A percentile compares a stretch with the other conserved stretches of the same genome.
phyloP scores from a whole-genome alignment of 1,140 invertebrate species.

The Glossosoma conforme region DNA sequence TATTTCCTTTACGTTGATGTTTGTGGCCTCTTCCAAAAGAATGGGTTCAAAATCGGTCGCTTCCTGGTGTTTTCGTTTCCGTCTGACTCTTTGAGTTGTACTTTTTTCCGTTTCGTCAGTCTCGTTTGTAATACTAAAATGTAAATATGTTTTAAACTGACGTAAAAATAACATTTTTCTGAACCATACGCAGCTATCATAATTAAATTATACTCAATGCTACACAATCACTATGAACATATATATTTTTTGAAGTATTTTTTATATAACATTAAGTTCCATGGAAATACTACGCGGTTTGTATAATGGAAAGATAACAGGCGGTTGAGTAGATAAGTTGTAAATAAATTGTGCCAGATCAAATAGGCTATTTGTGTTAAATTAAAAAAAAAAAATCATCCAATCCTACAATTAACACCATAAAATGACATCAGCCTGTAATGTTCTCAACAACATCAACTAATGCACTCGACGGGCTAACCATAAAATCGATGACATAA shows the following conservation, averaged over 20 bases:
- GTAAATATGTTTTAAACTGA: background rate
- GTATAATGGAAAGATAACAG: no score
- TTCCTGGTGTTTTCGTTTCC: constrained; percentile 5
- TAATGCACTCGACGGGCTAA: no score
- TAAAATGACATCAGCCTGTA: no score
- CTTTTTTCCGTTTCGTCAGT: constrained; percentile 1
- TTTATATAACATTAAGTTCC: background rate
- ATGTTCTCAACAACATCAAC: no score
- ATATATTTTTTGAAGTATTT: background rate
- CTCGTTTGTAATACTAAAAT: constrained; percentile 4
- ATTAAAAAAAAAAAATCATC: no score
- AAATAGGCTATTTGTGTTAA: no score
- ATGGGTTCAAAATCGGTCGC: constrained; percentile 30
- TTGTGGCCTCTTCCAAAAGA: constrained; percentile 26
- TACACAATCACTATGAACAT: background rate
- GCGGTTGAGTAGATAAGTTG: no score
- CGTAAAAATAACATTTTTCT: background rate
- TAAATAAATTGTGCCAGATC: no score
- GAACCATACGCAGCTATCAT: background rate
- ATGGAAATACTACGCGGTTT: no score
- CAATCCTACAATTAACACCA: no score
- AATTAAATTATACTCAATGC: background rate
- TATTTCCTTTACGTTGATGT: constrained; percentile 24
- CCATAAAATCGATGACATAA: no score
- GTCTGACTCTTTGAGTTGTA: background rate